Evolutionary conservation across 2,797 vertebrate species (phyloP), one percentile per base, ranked within the genome.

Genomic region (Nyctalus aviator): DNA sequence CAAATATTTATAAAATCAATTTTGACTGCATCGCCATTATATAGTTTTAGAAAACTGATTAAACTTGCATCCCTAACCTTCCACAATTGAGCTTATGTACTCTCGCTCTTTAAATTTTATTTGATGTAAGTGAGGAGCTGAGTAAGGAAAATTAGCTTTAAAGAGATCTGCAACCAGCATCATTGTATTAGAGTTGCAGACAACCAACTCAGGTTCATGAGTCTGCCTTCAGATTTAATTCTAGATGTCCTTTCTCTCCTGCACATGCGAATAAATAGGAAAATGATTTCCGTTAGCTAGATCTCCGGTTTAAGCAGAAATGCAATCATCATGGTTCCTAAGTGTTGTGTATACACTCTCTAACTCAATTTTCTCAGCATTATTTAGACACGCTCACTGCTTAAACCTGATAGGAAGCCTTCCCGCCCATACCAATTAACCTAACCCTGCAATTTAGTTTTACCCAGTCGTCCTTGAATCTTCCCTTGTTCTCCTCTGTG

Each of bases 161-260:
- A 89, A 77, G 90, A 94, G 95, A 97, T 85, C 96, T 69, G 83
- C 35, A 69, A 78, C 79, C n/a, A 95, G 57, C 95, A 91, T 86
- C 95, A 79, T 69, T 92, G 32, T 93, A 94, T 93, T 96, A 89
- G 55, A 91, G 18, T 5, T 97, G 79, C 97, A 97, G 50, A 76
- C n/a, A 96, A 77, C 44, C 71, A 75, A 96, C 78, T 95, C 90
- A 68, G 94, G 86, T 85, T 96, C 95, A 71, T 53, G 46, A 95
- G 21, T 64, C 95, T 95, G 95, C 81, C 96, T 98, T 98, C 94
- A 98, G 97, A 97, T 98, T 98, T 98, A 98, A 98, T 98, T 98
- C 97, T 79, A 86, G 92, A 97, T 98, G 96, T 94, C 95, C 94
- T 98, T 98, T 97, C 96, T 96, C 94, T 97, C 92, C 79, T 87